These are phyloP conservation scores for Lithophane socia DNA, from an alignment of 2,888 invertebrate species.

Conservation along the genomic window DNA sequence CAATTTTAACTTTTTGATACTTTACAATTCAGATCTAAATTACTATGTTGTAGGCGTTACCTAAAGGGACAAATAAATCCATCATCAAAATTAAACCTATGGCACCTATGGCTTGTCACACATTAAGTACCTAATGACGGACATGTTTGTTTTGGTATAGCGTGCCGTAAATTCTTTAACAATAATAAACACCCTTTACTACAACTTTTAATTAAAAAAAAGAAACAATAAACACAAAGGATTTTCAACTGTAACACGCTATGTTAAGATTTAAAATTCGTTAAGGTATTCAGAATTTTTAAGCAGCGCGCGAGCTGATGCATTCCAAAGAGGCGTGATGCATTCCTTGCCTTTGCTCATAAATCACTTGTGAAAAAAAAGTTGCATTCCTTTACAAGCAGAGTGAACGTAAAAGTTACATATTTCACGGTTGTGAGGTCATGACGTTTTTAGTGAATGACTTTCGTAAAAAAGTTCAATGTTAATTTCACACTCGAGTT, in stretches of 20 bases:
- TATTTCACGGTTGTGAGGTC: conserved; percentile 61
- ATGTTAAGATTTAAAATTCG: conserved; percentile 33
- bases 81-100: conserved; percentile 46
- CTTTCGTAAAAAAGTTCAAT: conserved; percentile 42
- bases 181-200: conserved; percentile 46
- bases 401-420: conserved; percentile 60
- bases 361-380: conserved; percentile 64
- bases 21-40: background rate
- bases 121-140: conserved; percentile 22
- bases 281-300: conserved; percentile 43
- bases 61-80: conserved; percentile 19
- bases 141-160: conserved; percentile 53
- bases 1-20: background rate
- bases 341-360: conserved; percentile 59
- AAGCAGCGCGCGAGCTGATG: conserved; percentile 53
- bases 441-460: conserved; percentile 52
- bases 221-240: background rate
- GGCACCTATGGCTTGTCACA: conserved; percentile 18
- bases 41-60: background rate
- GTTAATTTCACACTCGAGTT: conserved; percentile 52
- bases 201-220: conserved; percentile 39
- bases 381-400: conserved; percentile 64
- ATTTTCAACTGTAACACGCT: conserved; percentile 15
- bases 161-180: conserved; percentile 56
- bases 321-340: conserved; percentile 65